Evolutionary conservation across 2,888 invertebrate genomes (phyloP), one percentile per base, ranked within the genome.

Genomic region (Nyleta sp.): DNA sequence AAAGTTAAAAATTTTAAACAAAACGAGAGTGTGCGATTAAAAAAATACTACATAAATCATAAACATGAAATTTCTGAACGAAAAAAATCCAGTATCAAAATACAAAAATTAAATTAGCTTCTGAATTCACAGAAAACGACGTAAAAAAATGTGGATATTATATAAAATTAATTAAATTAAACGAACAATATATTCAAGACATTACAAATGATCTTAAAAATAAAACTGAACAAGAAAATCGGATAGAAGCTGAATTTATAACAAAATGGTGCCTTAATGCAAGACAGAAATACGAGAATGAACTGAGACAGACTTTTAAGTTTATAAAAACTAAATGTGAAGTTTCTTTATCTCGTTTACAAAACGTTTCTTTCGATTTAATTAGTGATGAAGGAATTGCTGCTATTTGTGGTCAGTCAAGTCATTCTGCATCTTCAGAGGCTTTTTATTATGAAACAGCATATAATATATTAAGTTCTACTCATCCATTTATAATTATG

Each of bases 171-270:
- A 15, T 52, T 7, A 59, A 60, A 31, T 18, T 46, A 7, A 40
- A 55, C 2, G 72, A 72, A 64, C 6, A 48, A 57, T 64, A 55
- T 28, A 55, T 72, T 40, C 24, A 46, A 55, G 13, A 48, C 8
- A 38, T 64, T 13, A 15, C 64, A 5, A 33, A 35, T 8, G 50
- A 8, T 20, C 28, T 64, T 22, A 11, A 24, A 18, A 17, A 31
- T 20, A 44, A 59, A 31, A 13, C 42, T n/a, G 6, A 18, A 17
- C 31, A 59, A 44, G 59, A 44, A 59, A 59, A 59, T 44, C 13
- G 44, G 4, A n/a, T 59, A 7, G 31, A 59, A 59, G 44, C 59
- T 31, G 59, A 44, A 31, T 24, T 17, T 10, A 10, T 59, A 11
- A 31, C 18, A 44, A 59, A 59, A 44, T 59, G 59, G 59, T 44